phyloP scores from a whole-genome alignment of 2,113 vertebrate species.

The Eulemur rufifrons region DNA sequence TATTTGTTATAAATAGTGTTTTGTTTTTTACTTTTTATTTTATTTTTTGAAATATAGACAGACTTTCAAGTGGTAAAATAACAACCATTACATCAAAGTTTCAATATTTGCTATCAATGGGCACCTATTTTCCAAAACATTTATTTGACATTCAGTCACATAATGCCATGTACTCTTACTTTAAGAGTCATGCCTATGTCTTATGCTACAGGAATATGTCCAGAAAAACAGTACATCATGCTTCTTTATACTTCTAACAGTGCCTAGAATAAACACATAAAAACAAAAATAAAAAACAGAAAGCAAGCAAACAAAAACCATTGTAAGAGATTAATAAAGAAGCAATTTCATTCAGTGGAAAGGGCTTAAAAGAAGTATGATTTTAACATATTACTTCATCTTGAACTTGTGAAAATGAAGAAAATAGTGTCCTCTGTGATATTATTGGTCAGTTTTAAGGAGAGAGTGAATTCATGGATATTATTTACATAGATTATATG shows the following conservation, averaged over 20 bases:
- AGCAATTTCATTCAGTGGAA: neutral
- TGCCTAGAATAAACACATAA: neutral
- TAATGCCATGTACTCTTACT: neutral
- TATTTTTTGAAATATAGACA: neutral
- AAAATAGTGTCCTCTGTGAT: neutral
- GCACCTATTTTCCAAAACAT: neutral
- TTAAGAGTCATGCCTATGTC: neutral
- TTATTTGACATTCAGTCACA: neutral
- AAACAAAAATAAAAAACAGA: neutral
- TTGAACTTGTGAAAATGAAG: neutral
- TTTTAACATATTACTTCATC: neutral
- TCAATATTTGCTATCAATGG: neutral
- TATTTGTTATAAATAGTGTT: neutral
- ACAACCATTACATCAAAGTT: neutral
- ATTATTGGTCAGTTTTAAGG: neutral
- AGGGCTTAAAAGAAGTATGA: neutral
- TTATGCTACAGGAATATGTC: neutral
- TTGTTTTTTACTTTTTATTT: constrained; percentile 6
- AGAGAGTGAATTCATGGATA: neutral
- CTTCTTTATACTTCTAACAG: neutral
- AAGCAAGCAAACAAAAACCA: neutral
- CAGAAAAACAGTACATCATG: neutral
- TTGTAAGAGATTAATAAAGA: neutral
- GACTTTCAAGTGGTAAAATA: neutral
- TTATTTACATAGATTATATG: neutral